phyloP scores from a whole-genome alignment of 2,797 vertebrate genomes.

The Micromesistius poutassou region DNA sequence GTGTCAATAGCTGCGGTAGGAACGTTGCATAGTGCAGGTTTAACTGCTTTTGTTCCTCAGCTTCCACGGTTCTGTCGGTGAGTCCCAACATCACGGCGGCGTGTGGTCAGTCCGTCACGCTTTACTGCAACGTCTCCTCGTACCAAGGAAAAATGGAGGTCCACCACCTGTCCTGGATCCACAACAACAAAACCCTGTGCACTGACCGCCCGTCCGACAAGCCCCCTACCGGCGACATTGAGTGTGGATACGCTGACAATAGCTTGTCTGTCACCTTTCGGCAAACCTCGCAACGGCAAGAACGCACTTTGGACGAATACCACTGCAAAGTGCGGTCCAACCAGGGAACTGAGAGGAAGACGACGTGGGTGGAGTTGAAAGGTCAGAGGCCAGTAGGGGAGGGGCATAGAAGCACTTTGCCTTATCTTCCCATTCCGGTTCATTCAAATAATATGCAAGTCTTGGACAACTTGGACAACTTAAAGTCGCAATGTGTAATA shows the following conservation, averaged over 20 bases:
- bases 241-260: constrained; percentile 42
- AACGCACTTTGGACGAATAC: constrained; percentile 17
- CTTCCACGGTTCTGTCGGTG: constrained; percentile 27
- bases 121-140: constrained; percentile 43
- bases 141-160: constrained; percentile 22
- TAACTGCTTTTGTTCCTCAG: constrained; percentile 36
- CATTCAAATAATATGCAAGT: background rate
- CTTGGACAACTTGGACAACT: too few species aligned
- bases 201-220: background rate
- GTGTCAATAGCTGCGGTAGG: too few species aligned
- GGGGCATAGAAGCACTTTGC: background rate
- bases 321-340: constrained; percentile 60
- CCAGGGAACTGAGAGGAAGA: background rate
- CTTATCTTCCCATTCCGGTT: background rate
- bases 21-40: background rate
- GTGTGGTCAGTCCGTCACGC: constrained; percentile 37
- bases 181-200: constrained; percentile 31
- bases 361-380: constrained; percentile 45
- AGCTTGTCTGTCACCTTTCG: constrained; percentile 44
- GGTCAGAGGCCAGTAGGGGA: constrained; percentile 47
- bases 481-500: too few species aligned
- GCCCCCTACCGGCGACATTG: background rate
- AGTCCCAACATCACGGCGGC: constrained; percentile 22
- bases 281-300: constrained; percentile 32
- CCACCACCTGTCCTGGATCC: constrained; percentile 50